These are phyloP conservation scores for Galerucella nymphaeae DNA, from an alignment of 2,888 invertebrate species.

Conservation along the genomic window DNA sequence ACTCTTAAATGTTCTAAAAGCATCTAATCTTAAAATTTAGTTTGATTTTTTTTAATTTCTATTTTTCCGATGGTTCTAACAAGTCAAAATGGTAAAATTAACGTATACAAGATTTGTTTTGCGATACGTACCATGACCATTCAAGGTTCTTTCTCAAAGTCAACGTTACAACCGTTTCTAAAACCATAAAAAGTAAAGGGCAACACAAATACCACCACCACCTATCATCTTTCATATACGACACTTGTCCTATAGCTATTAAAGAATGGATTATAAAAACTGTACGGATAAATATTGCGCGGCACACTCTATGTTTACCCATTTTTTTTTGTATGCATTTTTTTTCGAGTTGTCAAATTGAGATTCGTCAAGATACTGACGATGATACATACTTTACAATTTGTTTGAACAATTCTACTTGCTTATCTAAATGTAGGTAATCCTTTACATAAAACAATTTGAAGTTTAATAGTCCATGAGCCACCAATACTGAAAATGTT, in stretches of 20 bases:
- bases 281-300: conserved; percentile 42
- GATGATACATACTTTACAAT: conserved; percentile 18
- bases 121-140: conserved; percentile 43
- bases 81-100: too few relatives aligned
- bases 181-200: conserved; percentile 40
- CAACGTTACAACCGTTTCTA: conserved; percentile 43
- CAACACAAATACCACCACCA: conserved; percentile 45
- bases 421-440: conserved; percentile 25
- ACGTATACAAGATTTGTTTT: too few relatives aligned
- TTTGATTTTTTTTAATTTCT: too few relatives aligned
- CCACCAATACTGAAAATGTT: too few relatives aligned
- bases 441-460: conserved; percentile 12
- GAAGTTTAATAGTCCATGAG: background rate
- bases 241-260: conserved; percentile 36
- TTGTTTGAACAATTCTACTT: conserved; percentile 25
- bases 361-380: conserved; percentile 1
- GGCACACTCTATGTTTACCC: conserved; percentile 43
- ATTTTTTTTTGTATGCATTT: conserved; percentile 2
- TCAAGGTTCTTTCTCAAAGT: conserved; percentile 41
- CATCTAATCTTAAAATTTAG: too few relatives aligned
- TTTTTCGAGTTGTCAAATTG: background rate
- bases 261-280: conserved; percentile 42
- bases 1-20: too few relatives aligned
- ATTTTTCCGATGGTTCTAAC: too few relatives aligned
- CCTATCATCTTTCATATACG: conserved; percentile 41